Base-by-base conservation (phyloP, 92 coral and sea anemone genomes). In the Epizoanthus stellaris region DNA sequence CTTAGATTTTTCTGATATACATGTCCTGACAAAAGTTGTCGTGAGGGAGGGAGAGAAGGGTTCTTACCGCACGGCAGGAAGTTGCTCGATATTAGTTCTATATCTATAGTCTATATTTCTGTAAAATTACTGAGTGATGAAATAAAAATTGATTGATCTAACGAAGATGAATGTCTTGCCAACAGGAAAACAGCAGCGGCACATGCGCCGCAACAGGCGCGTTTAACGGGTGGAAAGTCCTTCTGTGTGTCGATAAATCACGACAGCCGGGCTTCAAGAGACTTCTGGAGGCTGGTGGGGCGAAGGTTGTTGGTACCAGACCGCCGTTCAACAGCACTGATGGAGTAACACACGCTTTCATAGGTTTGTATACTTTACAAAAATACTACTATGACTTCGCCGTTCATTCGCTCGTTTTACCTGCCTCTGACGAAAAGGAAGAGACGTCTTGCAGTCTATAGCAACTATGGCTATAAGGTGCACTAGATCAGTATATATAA, bases 271-370 rank as follows among this genome's bases (percentile, higher is more conserved):
- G 98, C 6, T 96, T 96, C 43, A 88, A 88, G 72, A 86, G 99
- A 59, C 82, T 96, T 60, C 81, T 96, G 11, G 97, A 96, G 73
- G 95, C 99, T 36, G 99, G 98, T 1, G 99, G 98, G 43, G 98
- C 96, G n/a, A 86, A 91, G 64, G 98, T 96, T 38, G 85, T 90
- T 9, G 94, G 91, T 5, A 70, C 75, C 57, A 85, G 91, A 36
- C 96, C 98, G 7, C 98, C 98, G 7, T 94, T 94, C 76, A 91
- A 62, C 63, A 88, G 85, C 84, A 89, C 88, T 21, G 88, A 77
- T 30, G 90, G 90, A 34, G 92, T 86, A 7, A 85, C 98, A 6
- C 98, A 96, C 81, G 98, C 98, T 15, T 96, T 96, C 76, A 76
- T 96, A 49, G 98, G 98, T 96, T 83, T 84, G 98, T 85, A 2